These are phyloP conservation scores for Bhutanitis thaidina DNA, from an alignment of 2,888 invertebrate species.

Conservation along the genomic window DNA sequence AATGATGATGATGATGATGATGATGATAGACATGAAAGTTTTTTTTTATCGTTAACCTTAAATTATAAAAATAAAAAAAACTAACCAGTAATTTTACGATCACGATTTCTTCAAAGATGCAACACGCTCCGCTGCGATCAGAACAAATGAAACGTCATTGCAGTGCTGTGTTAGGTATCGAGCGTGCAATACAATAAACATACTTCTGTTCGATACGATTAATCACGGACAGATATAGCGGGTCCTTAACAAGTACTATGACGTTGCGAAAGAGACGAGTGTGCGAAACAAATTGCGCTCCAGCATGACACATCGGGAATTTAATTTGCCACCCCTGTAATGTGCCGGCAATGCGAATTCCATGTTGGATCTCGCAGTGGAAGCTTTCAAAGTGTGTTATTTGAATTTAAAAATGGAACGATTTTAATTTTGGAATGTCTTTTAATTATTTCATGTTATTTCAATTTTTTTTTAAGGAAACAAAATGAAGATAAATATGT, in stretches of 20 bases:
- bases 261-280: slow-evolving; percentile 37
- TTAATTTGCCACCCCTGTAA: slow-evolving; percentile 35
- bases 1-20: no score
- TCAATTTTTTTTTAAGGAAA: not conserved
- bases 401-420: not conserved
- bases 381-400: not conserved
- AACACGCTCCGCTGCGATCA: no score
- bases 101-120: no score
- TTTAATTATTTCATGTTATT: no score
- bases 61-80: no score
- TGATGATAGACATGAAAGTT: no score
- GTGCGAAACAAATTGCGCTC: slow-evolving; percentile 45
- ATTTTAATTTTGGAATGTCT: not conserved
- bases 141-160: no score
- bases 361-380: not conserved
- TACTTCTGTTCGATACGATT: not conserved
- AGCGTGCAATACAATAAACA: not conserved
- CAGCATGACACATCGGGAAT: slow-evolving; percentile 45
- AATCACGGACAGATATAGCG: slow-evolving; percentile 9
- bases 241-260: slow-evolving; percentile 22
- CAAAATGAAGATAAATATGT: no score
- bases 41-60: no score
- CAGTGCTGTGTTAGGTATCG: not conserved
- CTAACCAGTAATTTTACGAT: no score
- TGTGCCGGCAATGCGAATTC: not conserved